Evolutionary conservation across 2,797 vertebrate genomes (phyloP), one percentile per base, ranked within the genome.

Genomic region (Lepilemur septentrionalis): DNA sequence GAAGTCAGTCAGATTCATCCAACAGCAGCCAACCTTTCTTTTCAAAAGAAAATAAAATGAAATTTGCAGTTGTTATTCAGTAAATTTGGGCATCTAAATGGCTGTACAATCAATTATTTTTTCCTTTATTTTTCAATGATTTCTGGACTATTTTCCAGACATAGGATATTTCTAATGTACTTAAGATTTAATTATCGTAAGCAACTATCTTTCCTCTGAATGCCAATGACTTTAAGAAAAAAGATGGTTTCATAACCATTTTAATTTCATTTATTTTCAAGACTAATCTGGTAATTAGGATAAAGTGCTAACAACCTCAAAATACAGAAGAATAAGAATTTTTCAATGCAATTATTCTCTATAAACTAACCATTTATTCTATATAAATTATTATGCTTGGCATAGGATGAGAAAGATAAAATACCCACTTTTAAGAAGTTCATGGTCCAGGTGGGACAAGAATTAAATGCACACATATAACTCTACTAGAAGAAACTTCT

Each of bases 181-280:
- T 92, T 50, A 38, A 59, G 25, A 65, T 94, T 87, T 92, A 89
- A 70, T 83, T 90, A 87, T 28, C 4, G 14, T 38, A 83, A 92
- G 52, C 43, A 91, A 73, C 35, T 43, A 9, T 38, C 32, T 83
- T 78, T 97, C 13, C 12, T 79, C 17, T 83, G 55, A 89, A 43
- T 79, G 7, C 43, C 41, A 90, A 78, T 80, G n/a, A 63, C 9
- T 82, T 73, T 78, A 70, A 78, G 11, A 81, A n/a, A 7, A 93
- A 65, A 61, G 48, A 4, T 46, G 5, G 4, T 90, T 87, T 93
- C n/a, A 86, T 25, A 78, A 23, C 28, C 23, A 87, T 90, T 69
- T 83, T 73, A 83, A 67, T 61, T 95, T 28, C 1, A 48, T 81
- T 93, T 92, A 75, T 84, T 88, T 76, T 91, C 59, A 85, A 79